These are phyloP conservation scores for Cryptus viduatorius DNA, from an alignment of 2,888 invertebrate genomes.

Conservation along the genomic window DNA sequence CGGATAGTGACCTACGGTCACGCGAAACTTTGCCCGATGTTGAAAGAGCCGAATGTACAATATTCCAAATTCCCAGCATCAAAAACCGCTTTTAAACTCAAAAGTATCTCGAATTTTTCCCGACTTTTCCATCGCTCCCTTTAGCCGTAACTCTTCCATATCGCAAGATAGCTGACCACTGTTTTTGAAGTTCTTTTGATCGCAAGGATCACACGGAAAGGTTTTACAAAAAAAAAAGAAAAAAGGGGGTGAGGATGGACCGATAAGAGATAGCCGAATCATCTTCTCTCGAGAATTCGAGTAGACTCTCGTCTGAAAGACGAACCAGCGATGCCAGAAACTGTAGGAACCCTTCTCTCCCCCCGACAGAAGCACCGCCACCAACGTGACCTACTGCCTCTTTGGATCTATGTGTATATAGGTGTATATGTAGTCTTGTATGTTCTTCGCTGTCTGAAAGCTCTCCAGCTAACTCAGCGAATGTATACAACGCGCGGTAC, in stretches of 20 bases:
- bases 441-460: slow-evolving; percentile 37
- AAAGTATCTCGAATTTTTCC: neutral
- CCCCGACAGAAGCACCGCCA: slow-evolving; percentile 4
- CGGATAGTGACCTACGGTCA: slow-evolving; percentile 39
- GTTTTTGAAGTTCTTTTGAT: neutral
- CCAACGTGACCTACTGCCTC: slow-evolving; percentile 42
- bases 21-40: slow-evolving; percentile 23
- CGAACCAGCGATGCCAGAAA: slow-evolving; percentile 17
- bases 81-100: neutral
- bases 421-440: slow-evolving; percentile 28
- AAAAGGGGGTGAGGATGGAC: neutral
- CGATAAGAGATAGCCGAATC: slow-evolving; percentile 13
- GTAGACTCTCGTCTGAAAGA: slow-evolving; percentile 11
- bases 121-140: neutral
- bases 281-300: slow-evolving; percentile 21
- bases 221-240: neutral
- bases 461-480: slow-evolving; percentile 32
- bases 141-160: neutral
- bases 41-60: neutral
- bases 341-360: neutral
- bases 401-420: slow-evolving; percentile 16
- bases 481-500: slow-evolving; percentile 36
- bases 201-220: neutral
- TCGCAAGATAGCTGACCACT: neutral
- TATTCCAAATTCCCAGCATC: neutral